Percentiles rank a stretch among this genome's conserved stretches.
phyloP scores from a whole-genome alignment of 1,140 invertebrate species.

The Platorchestia sp. region DNA sequence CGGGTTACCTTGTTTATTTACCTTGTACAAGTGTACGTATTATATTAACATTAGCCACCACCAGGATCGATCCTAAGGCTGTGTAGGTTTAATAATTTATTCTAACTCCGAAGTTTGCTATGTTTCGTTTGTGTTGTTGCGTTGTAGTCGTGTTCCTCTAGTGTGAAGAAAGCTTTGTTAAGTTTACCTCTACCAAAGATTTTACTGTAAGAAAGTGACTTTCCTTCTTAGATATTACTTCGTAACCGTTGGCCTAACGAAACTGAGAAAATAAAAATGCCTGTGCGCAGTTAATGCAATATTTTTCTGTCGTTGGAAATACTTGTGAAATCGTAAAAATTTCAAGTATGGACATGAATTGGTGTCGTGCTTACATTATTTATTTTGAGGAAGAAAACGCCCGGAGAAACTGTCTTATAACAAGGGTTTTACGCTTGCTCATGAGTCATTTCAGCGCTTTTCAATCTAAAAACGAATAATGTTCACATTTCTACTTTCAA shows the following conservation, averaged over 20 bases:
- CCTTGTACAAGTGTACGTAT: background rate
- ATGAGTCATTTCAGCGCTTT: background rate
- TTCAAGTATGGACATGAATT: background rate
- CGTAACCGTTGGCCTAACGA: background rate
- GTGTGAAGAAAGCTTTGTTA: background rate
- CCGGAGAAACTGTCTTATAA: background rate
- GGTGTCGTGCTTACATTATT: background rate
- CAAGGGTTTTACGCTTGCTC: background rate
- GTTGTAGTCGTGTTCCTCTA: background rate
- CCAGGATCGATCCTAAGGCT: background rate
- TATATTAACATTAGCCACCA: background rate
- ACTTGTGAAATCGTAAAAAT: background rate
- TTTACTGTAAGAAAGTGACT: background rate
- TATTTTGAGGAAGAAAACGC: background rate
- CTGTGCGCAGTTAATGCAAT: background rate
- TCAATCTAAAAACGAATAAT: background rate
- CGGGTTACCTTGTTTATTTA: background rate
- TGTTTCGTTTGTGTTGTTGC: background rate
- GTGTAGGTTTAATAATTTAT: background rate
- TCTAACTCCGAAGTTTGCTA: background rate
- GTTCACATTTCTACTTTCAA: no score
- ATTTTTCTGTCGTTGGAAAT: background rate
- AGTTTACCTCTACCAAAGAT: background rate
- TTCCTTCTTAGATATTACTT: background rate
- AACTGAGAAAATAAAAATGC: background rate